Evolutionary conservation across 2,888 invertebrate species (phyloP), one percentile per base, ranked within the genome.

Genomic region (Oligia latruncula): DNA sequence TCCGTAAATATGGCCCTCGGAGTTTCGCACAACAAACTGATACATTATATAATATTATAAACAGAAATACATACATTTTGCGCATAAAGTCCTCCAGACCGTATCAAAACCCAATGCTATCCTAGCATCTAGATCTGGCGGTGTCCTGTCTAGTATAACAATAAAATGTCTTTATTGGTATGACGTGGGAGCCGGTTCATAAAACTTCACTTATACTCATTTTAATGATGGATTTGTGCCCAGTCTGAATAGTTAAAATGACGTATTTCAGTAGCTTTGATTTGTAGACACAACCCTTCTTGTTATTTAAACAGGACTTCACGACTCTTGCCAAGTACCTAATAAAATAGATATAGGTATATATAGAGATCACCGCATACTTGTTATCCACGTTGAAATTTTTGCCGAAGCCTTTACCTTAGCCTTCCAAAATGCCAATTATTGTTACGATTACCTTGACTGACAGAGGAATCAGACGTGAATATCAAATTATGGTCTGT

Each of bases 161-260:
- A 49, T 74, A 40, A 80, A 74, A 68, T 64, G 62, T 29, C n/a
- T 80, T 80, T 80, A 80, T 62, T 62, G 35, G 11, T 43, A 58
- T 35, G 15, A 43, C 55, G 52, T 35, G n/a, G 35, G 43, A 65
- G 15, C 17, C 23, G 43, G 29, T 55, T 46, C 80, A 72, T 72
- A 72, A 80, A 80, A 68, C 67, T 62, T 62, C 67, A 68, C 60
- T 46, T n/a, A 43, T 60, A 60, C 49, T 71, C 52, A 78, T 67
- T 79, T 78, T 55, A 70, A 78, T 62, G n/a, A 80, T 46, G 72
- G 72, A 79, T 67, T 43, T 66, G 66, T 60, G 78, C 60, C n/a
- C 52, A 67, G 52, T 71, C 35, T 55, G 62, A 15, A 52, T 77
- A 68, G 60, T 78, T 70, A 70, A 46, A n/a, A 55, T 35, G n/a